A percentile compares a stretch with the other conserved stretches of the same genome.
These are phyloP conservation scores for Falco novaeseelandiae DNA, from an alignment of 2,797 vertebrate genomes.

Conservation along the genomic window DNA sequence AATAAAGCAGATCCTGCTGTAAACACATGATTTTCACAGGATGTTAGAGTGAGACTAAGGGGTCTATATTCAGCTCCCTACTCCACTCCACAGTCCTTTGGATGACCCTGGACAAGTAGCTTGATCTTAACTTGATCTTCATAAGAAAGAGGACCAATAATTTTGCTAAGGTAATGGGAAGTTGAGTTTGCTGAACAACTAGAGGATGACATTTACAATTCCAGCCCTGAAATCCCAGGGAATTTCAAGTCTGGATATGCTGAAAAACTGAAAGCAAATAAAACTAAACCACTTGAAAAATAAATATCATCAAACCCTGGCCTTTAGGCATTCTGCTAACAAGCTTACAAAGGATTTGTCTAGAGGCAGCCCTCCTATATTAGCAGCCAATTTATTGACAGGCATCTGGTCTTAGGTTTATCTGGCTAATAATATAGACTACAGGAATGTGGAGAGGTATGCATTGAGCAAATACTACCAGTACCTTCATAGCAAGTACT, in stretches of 20 bases:
- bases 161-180: not conserved
- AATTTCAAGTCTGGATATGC: not conserved
- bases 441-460: not conserved
- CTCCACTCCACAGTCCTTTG: not conserved
- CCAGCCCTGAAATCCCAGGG: not conserved
- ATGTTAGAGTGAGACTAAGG: not conserved
- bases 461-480: not conserved
- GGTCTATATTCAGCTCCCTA: not conserved
- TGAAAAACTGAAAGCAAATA: constrained; percentile 16
- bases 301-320: not conserved
- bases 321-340: constrained; percentile 6
- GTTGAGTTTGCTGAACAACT: not conserved
- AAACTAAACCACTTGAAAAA: not conserved
- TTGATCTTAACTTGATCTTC: not conserved
- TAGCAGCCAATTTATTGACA: not conserved
- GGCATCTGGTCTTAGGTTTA: constrained; percentile 29
- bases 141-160: not conserved
- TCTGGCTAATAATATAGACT: not conserved
- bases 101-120: not conserved
- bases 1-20: not conserved
- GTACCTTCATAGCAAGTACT: not conserved
- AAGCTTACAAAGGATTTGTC: constrained; percentile 50
- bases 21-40: not conserved
- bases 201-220: not conserved
- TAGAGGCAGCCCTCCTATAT: not conserved